Evolutionary conservation across 1,140 invertebrate genomes (phyloP).

Genomic region (Homarus americanus): DNA sequence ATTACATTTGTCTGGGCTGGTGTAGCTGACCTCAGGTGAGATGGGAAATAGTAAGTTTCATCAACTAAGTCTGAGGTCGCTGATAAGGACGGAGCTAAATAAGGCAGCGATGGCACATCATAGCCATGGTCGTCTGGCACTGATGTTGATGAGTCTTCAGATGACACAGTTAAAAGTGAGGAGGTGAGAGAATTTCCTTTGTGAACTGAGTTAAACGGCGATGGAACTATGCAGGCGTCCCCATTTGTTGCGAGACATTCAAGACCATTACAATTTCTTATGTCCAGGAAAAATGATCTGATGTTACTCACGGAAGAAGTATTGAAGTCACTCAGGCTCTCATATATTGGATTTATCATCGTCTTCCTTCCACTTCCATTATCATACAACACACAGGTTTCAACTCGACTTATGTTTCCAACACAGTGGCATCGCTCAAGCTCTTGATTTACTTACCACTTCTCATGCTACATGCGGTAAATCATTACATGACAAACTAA

Average conservation of each 20-base stretch:
- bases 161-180: neutral
- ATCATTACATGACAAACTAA: too few species aligned
- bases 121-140: neutral
- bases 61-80: too few species aligned
- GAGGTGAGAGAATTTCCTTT: neutral
- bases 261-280: neutral
- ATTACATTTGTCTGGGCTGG: neutral
- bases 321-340: slow-evolving; percentile 36
- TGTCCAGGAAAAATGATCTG: neutral
- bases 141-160: neutral
- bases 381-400: neutral
- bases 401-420: neutral
- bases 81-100: too few species aligned
- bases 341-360: slow-evolving; percentile 51
- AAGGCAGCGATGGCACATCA: too few species aligned
- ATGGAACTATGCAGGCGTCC: neutral
- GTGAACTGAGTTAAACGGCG: neutral
- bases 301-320: neutral
- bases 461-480: too few species aligned
- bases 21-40: neutral
- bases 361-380: neutral
- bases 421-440: neutral
- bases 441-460: too few species aligned
- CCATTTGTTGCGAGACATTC: neutral
- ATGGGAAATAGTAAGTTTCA: too few species aligned